phyloP scores from a whole-genome alignment of 2,888 invertebrate species.

The Hirtodrosophila cameraria region DNA sequence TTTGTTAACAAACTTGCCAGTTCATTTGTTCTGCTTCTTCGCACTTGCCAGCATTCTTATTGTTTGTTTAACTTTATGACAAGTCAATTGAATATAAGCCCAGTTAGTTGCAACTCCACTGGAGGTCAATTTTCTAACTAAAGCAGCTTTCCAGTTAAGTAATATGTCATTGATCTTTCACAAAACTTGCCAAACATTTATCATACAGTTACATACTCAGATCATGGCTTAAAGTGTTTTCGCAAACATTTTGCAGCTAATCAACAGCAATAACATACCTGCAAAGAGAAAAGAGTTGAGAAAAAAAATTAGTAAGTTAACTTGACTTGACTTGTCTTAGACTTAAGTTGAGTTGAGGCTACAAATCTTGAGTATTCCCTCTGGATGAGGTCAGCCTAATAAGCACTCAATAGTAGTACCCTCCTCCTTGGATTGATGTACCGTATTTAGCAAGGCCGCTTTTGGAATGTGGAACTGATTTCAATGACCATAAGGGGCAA shows the following conservation, averaged over 20 bases:
- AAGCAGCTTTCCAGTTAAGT: no score
- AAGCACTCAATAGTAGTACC: conserved; percentile 22
- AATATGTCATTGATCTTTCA: neutral
- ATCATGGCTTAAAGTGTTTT: conserved; percentile 13
- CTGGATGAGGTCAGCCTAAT: conserved; percentile 8
- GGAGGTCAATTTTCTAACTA: neutral
- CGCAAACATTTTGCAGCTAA: conserved; percentile 26
- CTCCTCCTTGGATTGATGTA: conserved; percentile 4
- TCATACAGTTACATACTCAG: conserved; percentile 9
- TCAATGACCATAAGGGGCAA: conserved; percentile 36
- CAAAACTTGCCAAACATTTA: conserved; percentile 4
- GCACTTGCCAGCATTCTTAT: conserved; percentile 3
- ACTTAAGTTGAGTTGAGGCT: conserved; percentile 1
- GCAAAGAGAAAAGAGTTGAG: conserved; percentile 32
- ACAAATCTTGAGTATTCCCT: conserved; percentile 30
- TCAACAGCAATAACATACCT: conserved; percentile 38
- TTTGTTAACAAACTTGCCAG: conserved; percentile 59
- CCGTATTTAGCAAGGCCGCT: conserved; percentile 67
- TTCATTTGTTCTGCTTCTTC: conserved; percentile 26
- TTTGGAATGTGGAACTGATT: conserved; percentile 58
- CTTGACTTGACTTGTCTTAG: neutral
- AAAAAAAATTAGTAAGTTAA: conserved; percentile 34
- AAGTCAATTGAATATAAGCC: conserved; percentile 43
- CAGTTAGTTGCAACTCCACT: neutral
- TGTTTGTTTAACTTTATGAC: conserved; percentile 43